A percentile compares a stretch with the other conserved stretches of the same genome.
These are phyloP conservation scores for Ceyx melanurus DNA, from an alignment of 2,113 vertebrate genomes.

Conservation along the genomic window DNA sequence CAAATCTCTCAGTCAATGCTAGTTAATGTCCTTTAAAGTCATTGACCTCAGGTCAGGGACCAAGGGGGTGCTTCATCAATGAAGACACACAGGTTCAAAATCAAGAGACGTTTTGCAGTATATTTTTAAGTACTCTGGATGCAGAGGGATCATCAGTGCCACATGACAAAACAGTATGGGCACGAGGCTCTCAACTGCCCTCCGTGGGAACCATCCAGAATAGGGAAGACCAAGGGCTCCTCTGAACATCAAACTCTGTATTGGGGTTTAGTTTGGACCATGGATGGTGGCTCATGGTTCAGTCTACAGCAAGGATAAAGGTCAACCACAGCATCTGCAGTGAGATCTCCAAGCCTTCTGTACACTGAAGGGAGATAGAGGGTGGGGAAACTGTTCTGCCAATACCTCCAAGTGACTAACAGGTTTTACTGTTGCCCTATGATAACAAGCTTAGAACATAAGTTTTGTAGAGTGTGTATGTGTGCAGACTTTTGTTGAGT, in stretches of 20 bases:
- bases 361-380: neutral
- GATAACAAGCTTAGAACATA: neutral
- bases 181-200: neutral
- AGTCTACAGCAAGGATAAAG: neutral
- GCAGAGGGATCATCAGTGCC: neutral
- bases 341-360: neutral
- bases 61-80: constrained; percentile 61
- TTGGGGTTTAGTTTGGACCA: neutral
- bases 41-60: constrained; percentile 62
- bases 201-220: neutral
- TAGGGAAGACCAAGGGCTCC: neutral
- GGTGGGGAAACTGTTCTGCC: neutral
- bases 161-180: fast-evolving
- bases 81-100: constrained; percentile 11
- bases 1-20: constrained; percentile 67
- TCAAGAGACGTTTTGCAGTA: neutral
- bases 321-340: neutral
- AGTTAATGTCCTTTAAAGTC: constrained; percentile 67
- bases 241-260: neutral
- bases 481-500: neutral
- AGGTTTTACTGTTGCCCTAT: neutral
- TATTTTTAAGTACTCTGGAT: neutral
- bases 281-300: neutral
- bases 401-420: neutral
- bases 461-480: neutral